These are phyloP conservation scores for Dicyrtoma fusca DNA, from an alignment of 2,888 invertebrate species.

Conservation along the genomic window DNA sequence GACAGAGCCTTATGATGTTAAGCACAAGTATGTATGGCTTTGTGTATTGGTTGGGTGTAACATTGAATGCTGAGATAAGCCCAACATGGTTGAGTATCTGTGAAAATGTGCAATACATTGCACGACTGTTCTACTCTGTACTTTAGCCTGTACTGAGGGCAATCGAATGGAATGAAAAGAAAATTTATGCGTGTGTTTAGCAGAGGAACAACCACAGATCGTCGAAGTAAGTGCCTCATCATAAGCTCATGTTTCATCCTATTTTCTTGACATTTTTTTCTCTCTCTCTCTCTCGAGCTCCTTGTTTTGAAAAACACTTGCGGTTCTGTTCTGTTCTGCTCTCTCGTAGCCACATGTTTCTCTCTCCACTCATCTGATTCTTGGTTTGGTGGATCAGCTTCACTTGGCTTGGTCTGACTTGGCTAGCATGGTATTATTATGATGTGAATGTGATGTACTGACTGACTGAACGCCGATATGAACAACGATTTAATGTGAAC, in stretches of 20 bases:
- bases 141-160: too few relatives aligned
- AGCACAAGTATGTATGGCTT: too few relatives aligned
- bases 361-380: neutral
- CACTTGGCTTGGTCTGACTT: neutral
- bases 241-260: slow-evolving; percentile 22
- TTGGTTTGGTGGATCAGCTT: neutral
- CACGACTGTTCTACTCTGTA: too few relatives aligned
- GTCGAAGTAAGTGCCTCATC: slow-evolving; percentile 5
- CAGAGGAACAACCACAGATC: slow-evolving; percentile 6
- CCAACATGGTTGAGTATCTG: too few relatives aligned
- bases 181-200: neutral
- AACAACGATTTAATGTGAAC: neutral
- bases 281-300: slow-evolving; percentile 9
- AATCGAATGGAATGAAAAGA: too few relatives aligned
- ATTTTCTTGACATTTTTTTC: slow-evolving; percentile 29
- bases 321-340: neutral
- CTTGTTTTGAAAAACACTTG: slow-evolving; percentile 30
- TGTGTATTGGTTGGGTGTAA: too few relatives aligned
- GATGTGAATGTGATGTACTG: neutral
- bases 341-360: slow-evolving; percentile 24
- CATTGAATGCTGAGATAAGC: too few relatives aligned
- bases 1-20: too few relatives aligned
- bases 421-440: neutral
- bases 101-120: too few relatives aligned
- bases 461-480: neutral